Conservation (phyloP, 1,140 invertebrate genomes). For the Caenorhabditis remanei region DNA sequence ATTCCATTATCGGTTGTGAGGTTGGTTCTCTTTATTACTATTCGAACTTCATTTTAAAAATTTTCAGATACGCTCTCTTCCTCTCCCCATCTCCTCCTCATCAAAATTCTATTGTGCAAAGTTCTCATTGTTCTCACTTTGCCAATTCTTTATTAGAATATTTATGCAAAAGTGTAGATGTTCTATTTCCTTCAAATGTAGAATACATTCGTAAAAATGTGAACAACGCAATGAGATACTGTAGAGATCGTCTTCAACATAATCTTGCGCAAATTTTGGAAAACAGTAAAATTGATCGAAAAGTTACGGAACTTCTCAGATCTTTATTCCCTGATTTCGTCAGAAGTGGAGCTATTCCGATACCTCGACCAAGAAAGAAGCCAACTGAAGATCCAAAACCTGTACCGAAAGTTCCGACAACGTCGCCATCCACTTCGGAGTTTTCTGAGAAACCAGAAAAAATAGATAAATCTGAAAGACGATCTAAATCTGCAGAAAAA, state of each 20-base stretch:
- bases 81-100: background rate
- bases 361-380: too few relatives aligned
- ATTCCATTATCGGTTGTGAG: background rate
- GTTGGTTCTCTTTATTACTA: background rate
- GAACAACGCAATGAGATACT: constrained; percentile 28
- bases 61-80: constrained; percentile 27
- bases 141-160: constrained; percentile 37
- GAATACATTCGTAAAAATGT: background rate
- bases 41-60: background rate
- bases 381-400: background rate
- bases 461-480: background rate
- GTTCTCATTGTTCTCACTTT: constrained; percentile 5
- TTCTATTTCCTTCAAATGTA: background rate
- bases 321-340: constrained; percentile 10
- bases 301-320: background rate
- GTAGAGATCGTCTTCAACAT: constrained; percentile 27
- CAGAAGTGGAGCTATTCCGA: background rate
- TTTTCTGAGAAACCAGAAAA: background rate
- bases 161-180: constrained; percentile 11
- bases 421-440: background rate
- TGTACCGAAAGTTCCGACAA: too few relatives aligned
- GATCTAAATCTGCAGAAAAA: background rate
- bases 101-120: constrained; percentile 6
- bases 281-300: constrained; percentile 24
- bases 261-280: constrained; percentile 15